Percentiles rank a stretch among this genome's conserved stretches.
These are phyloP conservation scores for Polydrusus tereticollis DNA, from an alignment of 2,888 invertebrate species.

Conservation along the genomic window DNA sequence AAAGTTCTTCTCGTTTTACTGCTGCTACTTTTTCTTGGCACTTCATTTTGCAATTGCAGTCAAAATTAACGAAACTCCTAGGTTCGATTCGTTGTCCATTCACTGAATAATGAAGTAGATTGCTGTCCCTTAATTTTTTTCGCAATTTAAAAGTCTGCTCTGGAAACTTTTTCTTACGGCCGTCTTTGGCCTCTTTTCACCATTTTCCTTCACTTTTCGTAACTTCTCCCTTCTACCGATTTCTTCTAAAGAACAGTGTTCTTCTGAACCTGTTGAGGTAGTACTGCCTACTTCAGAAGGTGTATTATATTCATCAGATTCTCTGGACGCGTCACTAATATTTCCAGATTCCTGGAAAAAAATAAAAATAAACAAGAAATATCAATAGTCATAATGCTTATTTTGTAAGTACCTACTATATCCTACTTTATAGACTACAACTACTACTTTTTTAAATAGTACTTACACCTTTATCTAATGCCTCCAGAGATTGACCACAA, in stretches of 20 bases:
- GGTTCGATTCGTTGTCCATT: background rate
- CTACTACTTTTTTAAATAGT: background rate
- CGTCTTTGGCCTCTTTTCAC: background rate
- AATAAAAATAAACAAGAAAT: background rate
- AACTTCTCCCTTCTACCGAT: background rate
- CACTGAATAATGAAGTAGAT: slow-evolving; percentile 4
- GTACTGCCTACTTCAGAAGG: background rate
- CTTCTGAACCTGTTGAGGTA: slow-evolving; percentile 2
- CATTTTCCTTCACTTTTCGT: background rate
- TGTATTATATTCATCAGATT: background rate
- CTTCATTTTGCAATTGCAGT: slow-evolving; percentile 1
- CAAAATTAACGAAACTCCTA: background rate
- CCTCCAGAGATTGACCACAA: background rate
- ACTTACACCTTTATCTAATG: background rate
- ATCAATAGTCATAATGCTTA: background rate
- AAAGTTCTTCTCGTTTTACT: slow-evolving; percentile 8
- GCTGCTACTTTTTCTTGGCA: slow-evolving; percentile 2
- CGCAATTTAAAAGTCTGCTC: background rate
- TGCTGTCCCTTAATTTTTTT: slow-evolving; percentile 8
- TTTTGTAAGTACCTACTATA: background rate
- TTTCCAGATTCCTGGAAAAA: too few species aligned
- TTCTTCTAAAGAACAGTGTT: slow-evolving; percentile 3
- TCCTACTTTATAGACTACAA: background rate
- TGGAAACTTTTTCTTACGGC: background rate
- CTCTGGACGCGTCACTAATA: background rate